Evolutionary conservation across 2,797 vertebrate species (phyloP).

Genomic region (Momotus momota): DNA sequence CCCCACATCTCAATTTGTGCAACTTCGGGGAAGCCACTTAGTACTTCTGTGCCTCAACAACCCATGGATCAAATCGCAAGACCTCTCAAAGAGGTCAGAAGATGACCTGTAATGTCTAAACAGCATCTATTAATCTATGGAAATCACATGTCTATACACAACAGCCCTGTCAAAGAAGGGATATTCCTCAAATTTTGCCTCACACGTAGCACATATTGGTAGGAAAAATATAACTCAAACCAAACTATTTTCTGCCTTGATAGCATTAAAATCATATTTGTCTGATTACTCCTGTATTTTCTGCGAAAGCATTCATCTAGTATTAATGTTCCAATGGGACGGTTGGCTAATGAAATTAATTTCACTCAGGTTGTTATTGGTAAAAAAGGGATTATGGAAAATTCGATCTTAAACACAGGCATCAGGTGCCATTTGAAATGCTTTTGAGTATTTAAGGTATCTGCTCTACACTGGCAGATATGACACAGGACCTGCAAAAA

Average conservation of each 20-base stretch:
- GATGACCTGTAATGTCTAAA: background rate
- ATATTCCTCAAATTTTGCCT: background rate
- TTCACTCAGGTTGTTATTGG: background rate
- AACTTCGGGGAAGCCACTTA: background rate
- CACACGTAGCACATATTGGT: background rate
- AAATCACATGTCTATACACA: background rate
- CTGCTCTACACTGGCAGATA: background rate
- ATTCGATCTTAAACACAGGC: slow-evolving; percentile 1
- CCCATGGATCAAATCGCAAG: background rate
- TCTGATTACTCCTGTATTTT: background rate
- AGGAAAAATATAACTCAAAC: background rate
- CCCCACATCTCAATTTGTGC: background rate
- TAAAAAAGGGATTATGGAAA: background rate
- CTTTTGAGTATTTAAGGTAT: background rate
- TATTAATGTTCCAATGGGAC: background rate
- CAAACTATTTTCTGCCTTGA: background rate
- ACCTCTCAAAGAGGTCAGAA: background rate
- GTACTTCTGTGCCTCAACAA: background rate
- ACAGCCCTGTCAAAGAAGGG: background rate
- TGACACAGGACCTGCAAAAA: slow-evolving; percentile 31
- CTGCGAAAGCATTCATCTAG: background rate
- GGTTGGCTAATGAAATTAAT: background rate
- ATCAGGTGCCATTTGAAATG: slow-evolving; percentile 20
- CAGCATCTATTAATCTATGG: background rate
- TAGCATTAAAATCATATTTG: background rate